Percentiles rank a stretch among this genome's conserved stretches.
Conservation (phyloP, 1,140 invertebrate genomes). For the Ips typographus region DNA sequence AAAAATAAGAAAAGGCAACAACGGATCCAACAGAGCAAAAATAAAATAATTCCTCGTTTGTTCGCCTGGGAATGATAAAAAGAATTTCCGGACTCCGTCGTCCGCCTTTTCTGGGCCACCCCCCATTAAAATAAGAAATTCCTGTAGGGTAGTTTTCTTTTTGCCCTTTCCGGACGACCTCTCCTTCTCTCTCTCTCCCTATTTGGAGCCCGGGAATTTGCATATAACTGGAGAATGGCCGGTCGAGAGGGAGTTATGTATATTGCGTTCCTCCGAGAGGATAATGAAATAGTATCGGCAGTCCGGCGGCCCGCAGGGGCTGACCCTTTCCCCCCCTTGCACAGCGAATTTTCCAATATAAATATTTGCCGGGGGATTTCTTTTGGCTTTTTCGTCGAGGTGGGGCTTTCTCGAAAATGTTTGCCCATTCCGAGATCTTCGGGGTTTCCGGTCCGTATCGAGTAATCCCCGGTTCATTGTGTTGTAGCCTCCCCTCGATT, state of each 20-base stretch:
- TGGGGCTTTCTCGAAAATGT: background rate
- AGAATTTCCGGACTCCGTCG: constrained; percentile 29
- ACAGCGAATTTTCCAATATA: constrained; percentile 1
- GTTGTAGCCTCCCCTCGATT: background rate
- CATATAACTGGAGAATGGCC: constrained; percentile 34
- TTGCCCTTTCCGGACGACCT: constrained; percentile 29
- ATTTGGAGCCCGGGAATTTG: constrained; percentile 15
- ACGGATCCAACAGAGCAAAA: constrained; percentile 31
- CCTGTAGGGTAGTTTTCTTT: constrained; percentile 27
- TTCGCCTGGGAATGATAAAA: constrained; percentile 30
- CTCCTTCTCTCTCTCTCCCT: background rate
- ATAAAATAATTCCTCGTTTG: constrained; percentile 34
- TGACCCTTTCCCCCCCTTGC: constrained; percentile 4
- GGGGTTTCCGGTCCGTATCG: background rate
- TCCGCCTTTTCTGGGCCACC: constrained; percentile 20
- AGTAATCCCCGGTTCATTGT: background rate
- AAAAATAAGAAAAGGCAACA: constrained; percentile 17
- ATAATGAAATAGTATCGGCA: constrained; percentile 32
- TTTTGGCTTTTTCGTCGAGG: background rate
- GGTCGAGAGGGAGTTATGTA: constrained; percentile 23
- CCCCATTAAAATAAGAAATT: constrained; percentile 35
- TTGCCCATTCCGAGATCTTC: background rate
- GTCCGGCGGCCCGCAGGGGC: constrained; percentile 10
- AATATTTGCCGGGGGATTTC: constrained; percentile 12
- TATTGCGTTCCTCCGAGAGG: constrained; percentile 29